A percentile compares a stretch with the other conserved stretches of the same genome.
phyloP scores from a whole-genome alignment of 2,113 vertebrate species.

The Pelecanoides urinatrix region DNA sequence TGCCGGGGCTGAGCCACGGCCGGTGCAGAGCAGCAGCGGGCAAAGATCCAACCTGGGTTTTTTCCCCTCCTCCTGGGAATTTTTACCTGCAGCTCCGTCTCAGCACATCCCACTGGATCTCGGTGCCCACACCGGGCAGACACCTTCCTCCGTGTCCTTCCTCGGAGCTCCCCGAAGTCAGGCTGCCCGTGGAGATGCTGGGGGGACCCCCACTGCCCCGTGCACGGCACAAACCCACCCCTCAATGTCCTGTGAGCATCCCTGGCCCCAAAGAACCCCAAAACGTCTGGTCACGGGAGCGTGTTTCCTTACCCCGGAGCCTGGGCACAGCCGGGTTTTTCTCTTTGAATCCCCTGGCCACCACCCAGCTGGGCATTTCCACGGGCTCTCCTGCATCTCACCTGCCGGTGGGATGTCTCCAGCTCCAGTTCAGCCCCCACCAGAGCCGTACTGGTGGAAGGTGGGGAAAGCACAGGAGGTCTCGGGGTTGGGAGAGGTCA shows the following conservation, averaged over 20 bases:
- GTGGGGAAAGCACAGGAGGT: not conserved
- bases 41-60: fast-evolving
- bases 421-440: not conserved
- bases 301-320: not conserved
- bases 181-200: not conserved
- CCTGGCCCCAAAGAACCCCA: fast-evolving
- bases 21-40: not conserved
- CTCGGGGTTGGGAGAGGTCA: not conserved
- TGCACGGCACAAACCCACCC: fast-evolving
- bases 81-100: not conserved
- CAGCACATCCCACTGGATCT: not conserved
- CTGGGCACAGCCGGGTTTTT: not conserved
- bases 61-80: not conserved
- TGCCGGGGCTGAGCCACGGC: fast-evolving
- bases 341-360: not conserved
- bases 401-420: fast-evolving
- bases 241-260: not conserved
- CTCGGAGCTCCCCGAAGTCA: fast-evolving
- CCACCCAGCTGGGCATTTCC: not conserved
- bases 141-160: not conserved
- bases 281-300: not conserved
- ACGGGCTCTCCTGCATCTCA: not conserved
- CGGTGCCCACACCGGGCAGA: fast-evolving
- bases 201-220: no score
- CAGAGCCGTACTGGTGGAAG: fast-evolving